phyloP scores from a whole-genome alignment of 1,140 invertebrate species.

The Heliothis virescens region DNA sequence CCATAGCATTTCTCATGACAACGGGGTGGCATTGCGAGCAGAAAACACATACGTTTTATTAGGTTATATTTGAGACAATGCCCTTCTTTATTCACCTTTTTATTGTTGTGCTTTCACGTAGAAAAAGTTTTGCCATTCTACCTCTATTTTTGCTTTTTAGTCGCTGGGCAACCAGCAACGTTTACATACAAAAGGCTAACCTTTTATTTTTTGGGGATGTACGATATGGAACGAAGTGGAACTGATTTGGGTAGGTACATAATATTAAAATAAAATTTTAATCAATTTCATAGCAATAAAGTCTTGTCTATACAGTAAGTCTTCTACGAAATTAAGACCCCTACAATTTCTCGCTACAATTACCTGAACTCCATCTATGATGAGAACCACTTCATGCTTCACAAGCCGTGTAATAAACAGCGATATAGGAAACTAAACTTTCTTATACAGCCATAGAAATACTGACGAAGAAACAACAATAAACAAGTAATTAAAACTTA shows the following conservation, averaged over 20 bases:
- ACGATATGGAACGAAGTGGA: conserved; percentile 23
- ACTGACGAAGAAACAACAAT: conserved; percentile 56
- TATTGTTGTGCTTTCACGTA: conserved; percentile 46
- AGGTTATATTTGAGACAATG: conserved; percentile 46
- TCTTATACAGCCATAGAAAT: conserved; percentile 47
- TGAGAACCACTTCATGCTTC: conserved; percentile 13
- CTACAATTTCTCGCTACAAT: background rate
- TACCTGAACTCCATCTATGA: background rate
- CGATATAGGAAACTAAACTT: conserved; percentile 27
- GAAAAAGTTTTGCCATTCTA: conserved; percentile 43
- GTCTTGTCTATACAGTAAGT: too few species aligned
- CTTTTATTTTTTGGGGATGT: conserved; percentile 17
- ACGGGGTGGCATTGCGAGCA: conserved; percentile 33
- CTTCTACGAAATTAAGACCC: background rate
- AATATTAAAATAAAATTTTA: conserved; percentile 12
- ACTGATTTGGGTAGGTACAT: conserved; percentile 10
- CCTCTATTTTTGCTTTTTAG: conserved; percentile 42
- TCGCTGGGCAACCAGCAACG: conserved; percentile 7
- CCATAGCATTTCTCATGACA: conserved; percentile 41
- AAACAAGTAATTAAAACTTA: conserved; percentile 67
- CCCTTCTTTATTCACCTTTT: conserved; percentile 39
- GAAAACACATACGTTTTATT: conserved; percentile 47
- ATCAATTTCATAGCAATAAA: background rate
- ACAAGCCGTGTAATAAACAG: conserved; percentile 30
- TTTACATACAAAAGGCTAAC: conserved; percentile 33